Conservation (phyloP, 2,888 invertebrate species). For the Neuroscelio doddi region DNA sequence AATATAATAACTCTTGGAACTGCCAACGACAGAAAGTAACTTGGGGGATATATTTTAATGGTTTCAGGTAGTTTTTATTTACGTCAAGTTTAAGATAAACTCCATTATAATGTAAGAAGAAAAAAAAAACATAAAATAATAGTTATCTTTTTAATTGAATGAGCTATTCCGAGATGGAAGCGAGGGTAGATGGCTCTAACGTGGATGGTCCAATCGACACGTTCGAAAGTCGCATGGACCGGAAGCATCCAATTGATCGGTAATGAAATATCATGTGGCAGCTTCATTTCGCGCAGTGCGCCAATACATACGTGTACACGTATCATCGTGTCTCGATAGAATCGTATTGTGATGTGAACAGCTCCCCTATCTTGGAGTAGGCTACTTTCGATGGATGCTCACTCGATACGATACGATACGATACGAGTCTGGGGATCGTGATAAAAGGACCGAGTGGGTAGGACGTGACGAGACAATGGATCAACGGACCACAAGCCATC, state of each 20-base stretch:
- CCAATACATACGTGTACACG: too few relatives aligned
- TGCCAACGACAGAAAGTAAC: too few relatives aligned
- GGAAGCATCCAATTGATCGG: conserved; percentile 60
- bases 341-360: conserved; percentile 40
- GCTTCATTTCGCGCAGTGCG: conserved; percentile 31
- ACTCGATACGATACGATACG: conserved; percentile 56
- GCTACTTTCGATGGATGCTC: conserved; percentile 72
- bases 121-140: too few relatives aligned
- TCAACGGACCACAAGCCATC: conserved; percentile 69
- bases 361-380: conserved; percentile 54
- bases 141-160: too few relatives aligned
- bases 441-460: conserved; percentile 71
- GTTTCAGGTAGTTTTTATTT: too few relatives aligned
- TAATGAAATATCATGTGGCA: conserved; percentile 56
- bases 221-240: conserved; percentile 33
- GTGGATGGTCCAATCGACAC: conserved; percentile 32
- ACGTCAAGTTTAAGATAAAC: too few relatives aligned
- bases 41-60: too few relatives aligned
- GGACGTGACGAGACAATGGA: conserved; percentile 73
- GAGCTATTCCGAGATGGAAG: not conserved
- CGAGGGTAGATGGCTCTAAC: not conserved
- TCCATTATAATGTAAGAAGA: too few relatives aligned
- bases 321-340: conserved; percentile 19
- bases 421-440: conserved; percentile 67
- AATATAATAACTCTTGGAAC: too few relatives aligned